Percentiles rank a stretch among this genome's conserved stretches.
Evolutionary conservation across 2,797 vertebrate species (phyloP).

Genomic region (Rhynchotus rufescens): DNA sequence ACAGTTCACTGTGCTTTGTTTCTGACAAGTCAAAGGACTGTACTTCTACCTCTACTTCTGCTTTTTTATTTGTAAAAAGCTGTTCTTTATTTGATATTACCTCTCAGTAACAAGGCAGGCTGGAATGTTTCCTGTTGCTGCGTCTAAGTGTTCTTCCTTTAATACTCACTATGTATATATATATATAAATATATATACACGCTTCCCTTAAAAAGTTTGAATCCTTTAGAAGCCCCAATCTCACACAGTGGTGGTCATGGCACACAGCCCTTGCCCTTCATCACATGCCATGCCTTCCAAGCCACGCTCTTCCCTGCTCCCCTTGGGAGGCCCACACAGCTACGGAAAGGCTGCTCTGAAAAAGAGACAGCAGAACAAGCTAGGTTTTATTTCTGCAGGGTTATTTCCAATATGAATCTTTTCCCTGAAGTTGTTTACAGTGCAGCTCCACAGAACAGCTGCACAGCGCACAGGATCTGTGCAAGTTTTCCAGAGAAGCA

Average conservation of each 20-base stretch:
- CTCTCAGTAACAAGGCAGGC: background rate
- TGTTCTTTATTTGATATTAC: background rate
- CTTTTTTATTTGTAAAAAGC: background rate
- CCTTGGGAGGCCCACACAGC: background rate
- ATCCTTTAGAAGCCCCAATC: background rate
- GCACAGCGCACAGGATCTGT: accelerated
- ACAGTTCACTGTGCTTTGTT: background rate
- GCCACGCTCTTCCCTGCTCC: background rate
- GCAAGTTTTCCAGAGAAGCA: background rate
- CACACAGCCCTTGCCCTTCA: background rate
- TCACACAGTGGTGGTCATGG: accelerated
- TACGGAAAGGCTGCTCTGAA: background rate
- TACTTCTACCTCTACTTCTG: background rate
- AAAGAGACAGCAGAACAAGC: background rate
- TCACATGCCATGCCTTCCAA: background rate
- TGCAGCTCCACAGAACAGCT: background rate
- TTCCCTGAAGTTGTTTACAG: accelerated
- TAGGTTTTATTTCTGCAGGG: background rate
- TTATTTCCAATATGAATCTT: background rate
- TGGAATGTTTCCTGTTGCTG: background rate
- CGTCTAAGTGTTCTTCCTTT: background rate
- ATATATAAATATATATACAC: background rate
- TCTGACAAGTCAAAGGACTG: background rate
- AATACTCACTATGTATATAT: background rate
- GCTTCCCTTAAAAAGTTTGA: background rate